phyloP scores from a whole-genome alignment of 2,113 vertebrate species.

The Camelus dromedarius region DNA sequence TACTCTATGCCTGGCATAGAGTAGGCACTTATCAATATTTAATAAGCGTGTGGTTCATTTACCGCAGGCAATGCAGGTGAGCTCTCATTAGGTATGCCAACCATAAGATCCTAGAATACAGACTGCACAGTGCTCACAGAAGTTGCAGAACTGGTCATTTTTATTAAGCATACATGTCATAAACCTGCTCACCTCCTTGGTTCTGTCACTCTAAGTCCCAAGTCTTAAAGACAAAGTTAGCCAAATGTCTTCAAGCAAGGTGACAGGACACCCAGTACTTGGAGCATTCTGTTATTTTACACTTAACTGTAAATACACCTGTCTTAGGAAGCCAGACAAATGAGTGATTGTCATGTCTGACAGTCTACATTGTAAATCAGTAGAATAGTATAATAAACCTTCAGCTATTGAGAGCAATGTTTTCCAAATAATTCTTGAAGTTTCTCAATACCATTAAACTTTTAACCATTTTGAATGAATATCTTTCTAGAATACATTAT shows the following conservation, averaged over 20 bases:
- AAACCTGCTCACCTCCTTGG: neutral
- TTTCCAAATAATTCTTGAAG: constrained; percentile 45
- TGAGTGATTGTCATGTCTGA: neutral
- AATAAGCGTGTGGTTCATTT: neutral
- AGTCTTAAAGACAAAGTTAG: neutral
- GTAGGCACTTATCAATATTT: neutral
- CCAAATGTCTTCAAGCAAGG: neutral
- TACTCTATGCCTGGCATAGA: neutral
- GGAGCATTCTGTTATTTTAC: neutral
- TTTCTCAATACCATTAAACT: constrained; percentile 41
- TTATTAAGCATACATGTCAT: neutral
- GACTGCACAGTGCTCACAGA: neutral
- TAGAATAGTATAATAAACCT: constrained; percentile 32
- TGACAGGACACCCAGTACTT: neutral
- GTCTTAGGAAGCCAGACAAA: neutral
- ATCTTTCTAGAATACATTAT: constrained; percentile 54
- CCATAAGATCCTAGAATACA: neutral
- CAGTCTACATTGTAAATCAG: neutral
- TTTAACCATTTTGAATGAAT: constrained; percentile 65
- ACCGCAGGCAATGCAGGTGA: neutral
- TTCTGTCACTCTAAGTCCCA: neutral
- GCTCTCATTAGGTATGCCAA: neutral
- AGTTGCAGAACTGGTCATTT: neutral
- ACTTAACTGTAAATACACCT: neutral
- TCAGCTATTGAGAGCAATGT: neutral